These are phyloP conservation scores for Ceramica pisi DNA, from an alignment of 2,888 invertebrate species.

Conservation along the genomic window DNA sequence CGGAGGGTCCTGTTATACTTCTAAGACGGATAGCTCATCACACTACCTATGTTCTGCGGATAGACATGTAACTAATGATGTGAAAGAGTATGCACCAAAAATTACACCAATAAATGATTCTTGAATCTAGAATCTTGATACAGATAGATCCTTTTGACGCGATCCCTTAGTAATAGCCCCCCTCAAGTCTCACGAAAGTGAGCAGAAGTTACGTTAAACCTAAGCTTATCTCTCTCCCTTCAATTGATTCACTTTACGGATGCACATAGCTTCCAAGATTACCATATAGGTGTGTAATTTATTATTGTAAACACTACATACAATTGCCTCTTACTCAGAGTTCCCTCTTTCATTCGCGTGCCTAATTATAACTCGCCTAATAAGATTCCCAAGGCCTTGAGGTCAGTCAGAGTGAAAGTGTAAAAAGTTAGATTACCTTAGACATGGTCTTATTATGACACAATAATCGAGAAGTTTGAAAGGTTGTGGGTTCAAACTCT, in stretches of 20 bases:
- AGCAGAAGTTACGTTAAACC: background rate
- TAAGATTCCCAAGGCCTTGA: slow-evolving; percentile 50
- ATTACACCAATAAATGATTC: too few species aligned
- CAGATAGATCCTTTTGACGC: background rate
- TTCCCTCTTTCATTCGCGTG: slow-evolving; percentile 11
- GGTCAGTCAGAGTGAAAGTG: slow-evolving; percentile 55
- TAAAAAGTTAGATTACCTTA: slow-evolving; percentile 29
- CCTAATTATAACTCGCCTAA: slow-evolving; percentile 29
- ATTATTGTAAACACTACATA: slow-evolving; percentile 42
- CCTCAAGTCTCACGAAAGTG: background rate
- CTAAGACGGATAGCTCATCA: background rate
- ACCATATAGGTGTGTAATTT: slow-evolving; percentile 29
- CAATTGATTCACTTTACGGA: slow-evolving; percentile 7
- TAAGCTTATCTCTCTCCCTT: slow-evolving; percentile 3
- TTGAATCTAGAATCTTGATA: too few species aligned
- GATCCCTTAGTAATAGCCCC: background rate
- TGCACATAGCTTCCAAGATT: slow-evolving; percentile 20
- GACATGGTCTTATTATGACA: slow-evolving; percentile 17
- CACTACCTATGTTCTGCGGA: too few species aligned
- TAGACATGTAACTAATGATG: too few species aligned
- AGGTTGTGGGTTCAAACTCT: background rate
- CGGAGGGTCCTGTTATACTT: background rate
- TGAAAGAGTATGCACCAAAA: too few species aligned
- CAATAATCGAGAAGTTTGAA: slow-evolving; percentile 12
- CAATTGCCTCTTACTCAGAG: slow-evolving; percentile 29